These are phyloP conservation scores for Lucilia sericata DNA, from an alignment of 1,140 invertebrate genomes.

Conservation along the genomic window DNA sequence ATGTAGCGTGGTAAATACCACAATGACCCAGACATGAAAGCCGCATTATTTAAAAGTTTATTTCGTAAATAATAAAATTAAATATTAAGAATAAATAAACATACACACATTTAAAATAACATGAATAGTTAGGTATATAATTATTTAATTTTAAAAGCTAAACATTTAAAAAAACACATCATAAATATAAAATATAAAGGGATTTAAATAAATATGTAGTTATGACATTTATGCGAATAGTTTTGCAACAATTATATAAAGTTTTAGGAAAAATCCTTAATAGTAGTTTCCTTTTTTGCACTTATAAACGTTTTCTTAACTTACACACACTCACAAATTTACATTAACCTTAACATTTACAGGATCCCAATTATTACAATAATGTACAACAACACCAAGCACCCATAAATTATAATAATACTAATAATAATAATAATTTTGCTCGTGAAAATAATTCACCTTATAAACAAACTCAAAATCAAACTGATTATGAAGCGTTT, in stretches of 20 bases:
- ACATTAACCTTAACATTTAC: constrained; percentile 42
- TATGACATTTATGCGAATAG: not conserved
- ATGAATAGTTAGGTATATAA: not conserved
- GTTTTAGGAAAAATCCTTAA: no score
- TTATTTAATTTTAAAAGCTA: not conserved
- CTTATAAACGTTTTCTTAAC: not conserved
- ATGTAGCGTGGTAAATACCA: not conserved
- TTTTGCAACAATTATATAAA: not conserved
- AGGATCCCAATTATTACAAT: constrained; percentile 64
- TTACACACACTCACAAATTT: not conserved
- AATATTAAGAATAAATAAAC: not conserved
- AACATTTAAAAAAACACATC: constrained; percentile 3
- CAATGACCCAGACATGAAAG: not conserved
- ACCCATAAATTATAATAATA: not conserved
- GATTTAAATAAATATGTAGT: no score
- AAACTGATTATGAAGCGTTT: constrained; percentile 12
- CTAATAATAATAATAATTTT: constrained; percentile 10
- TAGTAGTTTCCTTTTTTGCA: not conserved
- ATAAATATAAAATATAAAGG: no score
- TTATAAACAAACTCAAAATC: constrained; percentile 18
- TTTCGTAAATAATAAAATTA: constrained; percentile 15
- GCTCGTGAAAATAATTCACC: not conserved
- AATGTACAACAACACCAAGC: constrained; percentile 54
- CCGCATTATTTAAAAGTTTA: constrained; percentile 9
- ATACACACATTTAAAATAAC: not conserved